These are phyloP conservation scores for Alosa alosa DNA, from an alignment of 2,113 vertebrate genomes.

Conservation along the genomic window DNA sequence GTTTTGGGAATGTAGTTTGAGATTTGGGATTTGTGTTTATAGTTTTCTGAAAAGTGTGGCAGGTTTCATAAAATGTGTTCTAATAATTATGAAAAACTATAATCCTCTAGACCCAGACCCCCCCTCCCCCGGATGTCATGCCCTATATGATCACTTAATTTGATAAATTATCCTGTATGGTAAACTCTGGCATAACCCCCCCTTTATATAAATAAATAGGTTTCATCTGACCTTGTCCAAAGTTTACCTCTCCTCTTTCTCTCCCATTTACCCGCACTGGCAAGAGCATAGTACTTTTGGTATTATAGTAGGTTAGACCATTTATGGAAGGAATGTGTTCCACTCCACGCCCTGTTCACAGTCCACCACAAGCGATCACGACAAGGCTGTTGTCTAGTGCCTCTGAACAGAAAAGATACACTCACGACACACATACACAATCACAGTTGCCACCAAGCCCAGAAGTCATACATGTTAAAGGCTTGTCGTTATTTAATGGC, in stretches of 20 bases:
- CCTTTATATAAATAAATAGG: no score
- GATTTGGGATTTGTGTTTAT: no score
- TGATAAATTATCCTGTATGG: no score
- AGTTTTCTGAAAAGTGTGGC: no score
- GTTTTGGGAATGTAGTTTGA: no score
- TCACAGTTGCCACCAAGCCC: not conserved
- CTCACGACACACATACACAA: not conserved
- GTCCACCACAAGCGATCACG: not conserved
- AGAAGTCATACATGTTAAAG: not conserved
- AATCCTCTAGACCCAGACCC: no score
- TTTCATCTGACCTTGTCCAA: not conserved
- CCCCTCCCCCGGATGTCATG: no score
- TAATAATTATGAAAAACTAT: no score
- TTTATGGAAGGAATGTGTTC: not conserved
- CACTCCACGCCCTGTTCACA: not conserved
- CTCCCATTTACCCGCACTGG: not conserved
- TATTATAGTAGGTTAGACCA: not conserved
- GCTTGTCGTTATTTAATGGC: slow-evolving; percentile 1
- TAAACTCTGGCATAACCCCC: no score
- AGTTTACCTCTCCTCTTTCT: not conserved
- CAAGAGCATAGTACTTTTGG: not conserved
- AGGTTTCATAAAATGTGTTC: no score
- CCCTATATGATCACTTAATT: no score
- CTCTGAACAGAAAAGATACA: not conserved
- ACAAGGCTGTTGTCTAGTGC: not conserved